Evolutionary conservation across 37 sponge, comb jelly and placozoan genomes (phyloP).

Genomic region (Eunapius fragilis): DNA sequence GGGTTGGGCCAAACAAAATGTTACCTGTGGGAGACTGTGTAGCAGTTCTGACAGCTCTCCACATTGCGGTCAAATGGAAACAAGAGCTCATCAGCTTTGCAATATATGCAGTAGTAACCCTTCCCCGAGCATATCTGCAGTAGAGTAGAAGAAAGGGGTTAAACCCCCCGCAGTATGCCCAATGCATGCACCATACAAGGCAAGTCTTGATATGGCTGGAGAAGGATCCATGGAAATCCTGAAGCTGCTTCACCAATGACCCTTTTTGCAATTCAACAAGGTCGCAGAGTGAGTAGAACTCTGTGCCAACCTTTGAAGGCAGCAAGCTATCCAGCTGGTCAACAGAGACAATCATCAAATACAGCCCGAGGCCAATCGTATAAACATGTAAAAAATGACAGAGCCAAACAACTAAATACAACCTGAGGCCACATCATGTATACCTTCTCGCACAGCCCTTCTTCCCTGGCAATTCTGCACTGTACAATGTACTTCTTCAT

Average conservation of each 20-base stretch:
- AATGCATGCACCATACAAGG: conserved; percentile 21
- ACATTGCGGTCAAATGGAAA: conserved; percentile 74
- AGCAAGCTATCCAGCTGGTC: conserved; percentile 49
- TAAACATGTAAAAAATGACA: no score
- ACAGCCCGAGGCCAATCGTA: no score
- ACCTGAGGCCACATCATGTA: conserved; percentile 19
- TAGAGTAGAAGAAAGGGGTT: neutral
- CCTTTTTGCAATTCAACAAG: conserved; percentile 65
- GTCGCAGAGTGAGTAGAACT: conserved; percentile 79
- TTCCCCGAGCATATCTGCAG: conserved; percentile 53
- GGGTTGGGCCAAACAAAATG: neutral
- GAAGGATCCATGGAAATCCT: conserved; percentile 51
- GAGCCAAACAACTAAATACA: no score
- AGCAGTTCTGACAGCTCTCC: conserved; percentile 46
- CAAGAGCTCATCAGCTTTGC: conserved; percentile 63
- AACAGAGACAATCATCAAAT: neutral
- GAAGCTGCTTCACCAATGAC: conserved; percentile 59
- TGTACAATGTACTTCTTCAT: conserved; percentile 78
- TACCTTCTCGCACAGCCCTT: conserved; percentile 56
- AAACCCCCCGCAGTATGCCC: neutral
- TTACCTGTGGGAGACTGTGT: conserved; percentile 68
- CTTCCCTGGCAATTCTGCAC: conserved; percentile 65
- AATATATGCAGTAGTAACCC: conserved; percentile 56
- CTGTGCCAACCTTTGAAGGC: conserved; percentile 72
- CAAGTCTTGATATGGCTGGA: conserved; percentile 74